Percentiles rank a stretch among this genome's conserved stretches.
These are phyloP conservation scores for Lutjanus erythropterus DNA, from an alignment of 2,113 vertebrate genomes.

Conservation along the genomic window DNA sequence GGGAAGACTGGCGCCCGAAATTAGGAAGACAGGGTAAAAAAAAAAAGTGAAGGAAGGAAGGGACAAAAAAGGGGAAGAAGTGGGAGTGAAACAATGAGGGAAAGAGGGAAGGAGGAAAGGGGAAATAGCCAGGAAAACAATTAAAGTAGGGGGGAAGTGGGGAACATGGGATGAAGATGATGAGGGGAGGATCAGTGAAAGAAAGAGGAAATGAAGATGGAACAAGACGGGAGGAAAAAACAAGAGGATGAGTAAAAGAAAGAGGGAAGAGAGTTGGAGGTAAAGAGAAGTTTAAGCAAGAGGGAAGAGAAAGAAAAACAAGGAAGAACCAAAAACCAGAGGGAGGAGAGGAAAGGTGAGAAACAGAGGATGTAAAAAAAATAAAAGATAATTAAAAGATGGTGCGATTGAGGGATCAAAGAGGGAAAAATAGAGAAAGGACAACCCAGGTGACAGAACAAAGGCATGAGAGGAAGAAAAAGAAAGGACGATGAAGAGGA, in stretches of 20 bases:
- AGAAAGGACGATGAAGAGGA: neutral
- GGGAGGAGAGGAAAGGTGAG: neutral
- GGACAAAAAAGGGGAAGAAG: conserved; percentile 66
- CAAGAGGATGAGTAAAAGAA: neutral
- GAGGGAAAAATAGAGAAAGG: too few relatives aligned
- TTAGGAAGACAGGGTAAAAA: conserved; percentile 63
- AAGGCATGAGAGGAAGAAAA: neutral
- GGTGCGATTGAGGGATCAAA: neutral
- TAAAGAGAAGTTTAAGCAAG: neutral
- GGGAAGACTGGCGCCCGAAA: conserved; percentile 90
- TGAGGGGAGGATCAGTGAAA: neutral
- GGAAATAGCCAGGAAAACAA: neutral
- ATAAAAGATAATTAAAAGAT: neutral
- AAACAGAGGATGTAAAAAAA: too few relatives aligned
- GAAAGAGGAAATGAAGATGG: neutral
- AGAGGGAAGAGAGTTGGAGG: neutral
- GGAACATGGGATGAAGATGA: neutral
- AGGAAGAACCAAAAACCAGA: neutral
- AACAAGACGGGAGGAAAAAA: neutral
- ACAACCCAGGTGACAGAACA: neutral
- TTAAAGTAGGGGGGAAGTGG: neutral
- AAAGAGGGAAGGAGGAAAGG: conserved; percentile 20
- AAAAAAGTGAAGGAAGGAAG: conserved; percentile 67
- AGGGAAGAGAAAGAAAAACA: neutral
- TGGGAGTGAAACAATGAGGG: conserved; percentile 22